phyloP scores from a whole-genome alignment of 2,113 vertebrate genomes.

The Mustelus asterias region DNA sequence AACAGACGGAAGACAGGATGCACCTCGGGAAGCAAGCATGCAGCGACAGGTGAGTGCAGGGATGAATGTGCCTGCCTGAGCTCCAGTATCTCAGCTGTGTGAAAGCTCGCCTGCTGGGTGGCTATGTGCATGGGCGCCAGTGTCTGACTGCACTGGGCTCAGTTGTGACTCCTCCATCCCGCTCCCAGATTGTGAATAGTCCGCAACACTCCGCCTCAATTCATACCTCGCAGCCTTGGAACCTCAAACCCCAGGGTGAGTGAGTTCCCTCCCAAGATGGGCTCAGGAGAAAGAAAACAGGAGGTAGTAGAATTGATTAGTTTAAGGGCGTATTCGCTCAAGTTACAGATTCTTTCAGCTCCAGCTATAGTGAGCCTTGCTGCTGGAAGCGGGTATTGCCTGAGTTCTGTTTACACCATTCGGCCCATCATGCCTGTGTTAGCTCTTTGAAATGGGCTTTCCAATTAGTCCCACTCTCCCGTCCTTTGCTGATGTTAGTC shows the following conservation, averaged over 20 bases:
- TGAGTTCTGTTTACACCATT: neutral
- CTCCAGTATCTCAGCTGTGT: neutral
- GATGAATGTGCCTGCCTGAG: neutral
- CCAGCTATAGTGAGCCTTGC: neutral
- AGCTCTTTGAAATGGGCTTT: neutral
- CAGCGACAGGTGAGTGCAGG: slow-evolving; percentile 62
- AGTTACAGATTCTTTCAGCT: neutral
- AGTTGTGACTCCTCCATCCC: neutral
- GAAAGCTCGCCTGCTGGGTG: too few relatives aligned
- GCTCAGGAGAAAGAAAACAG: neutral
- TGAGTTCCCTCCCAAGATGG: neutral
- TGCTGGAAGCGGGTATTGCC: too few relatives aligned
- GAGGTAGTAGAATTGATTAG: neutral
- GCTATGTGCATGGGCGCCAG: neutral
- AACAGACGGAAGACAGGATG: slow-evolving; percentile 59
- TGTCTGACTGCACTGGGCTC: neutral
- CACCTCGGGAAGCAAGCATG: slow-evolving; percentile 55
- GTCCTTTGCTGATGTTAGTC: too few relatives aligned
- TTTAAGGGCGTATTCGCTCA: neutral
- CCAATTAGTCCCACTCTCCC: neutral
- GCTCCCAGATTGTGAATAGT: neutral
- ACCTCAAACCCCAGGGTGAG: neutral
- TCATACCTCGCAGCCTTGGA: neutral
- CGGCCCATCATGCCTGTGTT: neutral
- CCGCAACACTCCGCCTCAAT: neutral